These are phyloP conservation scores for Styela plicata DNA, from an alignment of 23 tunicate species.

Conservation along the genomic window DNA sequence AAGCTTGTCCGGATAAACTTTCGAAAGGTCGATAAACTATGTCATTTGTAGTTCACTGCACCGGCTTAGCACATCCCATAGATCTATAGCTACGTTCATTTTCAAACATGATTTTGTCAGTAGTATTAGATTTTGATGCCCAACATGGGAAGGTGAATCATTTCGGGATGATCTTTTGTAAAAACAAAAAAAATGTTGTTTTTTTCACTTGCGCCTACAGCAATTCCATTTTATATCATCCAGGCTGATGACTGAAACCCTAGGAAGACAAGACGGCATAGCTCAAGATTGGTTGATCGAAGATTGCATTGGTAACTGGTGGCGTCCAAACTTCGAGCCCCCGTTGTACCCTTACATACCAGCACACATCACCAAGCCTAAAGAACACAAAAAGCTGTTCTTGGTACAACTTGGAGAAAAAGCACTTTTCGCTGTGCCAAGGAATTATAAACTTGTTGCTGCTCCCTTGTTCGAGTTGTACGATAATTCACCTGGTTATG, in stretches of 20 bases:
- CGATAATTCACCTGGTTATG: constrained; percentile 97
- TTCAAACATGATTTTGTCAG: no score
- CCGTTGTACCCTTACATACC: constrained; percentile 97
- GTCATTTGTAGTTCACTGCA: no score
- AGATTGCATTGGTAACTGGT: constrained; percentile 98
- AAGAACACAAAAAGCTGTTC: constrained; percentile 95
- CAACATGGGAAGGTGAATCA: no score
- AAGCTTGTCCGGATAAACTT: no score
- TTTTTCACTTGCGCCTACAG: no score
- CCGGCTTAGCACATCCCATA: no score
- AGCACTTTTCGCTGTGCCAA: constrained; percentile 94
- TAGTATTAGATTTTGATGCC: no score
- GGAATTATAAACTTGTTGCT: constrained; percentile 97
- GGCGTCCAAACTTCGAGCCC: constrained; percentile 98
- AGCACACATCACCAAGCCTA: constrained; percentile 92
- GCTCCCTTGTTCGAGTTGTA: constrained; percentile 97
- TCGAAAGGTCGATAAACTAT: no score
- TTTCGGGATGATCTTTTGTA: no score
- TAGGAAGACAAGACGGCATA: constrained; percentile 89
- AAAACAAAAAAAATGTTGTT: no score
- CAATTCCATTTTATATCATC: background rate
- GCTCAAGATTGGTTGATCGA: constrained; percentile 98
- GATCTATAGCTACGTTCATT: no score
- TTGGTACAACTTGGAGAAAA: constrained; percentile 93
- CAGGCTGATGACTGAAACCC: constrained; percentile 89